Percentiles rank a stretch among this genome's conserved stretches.
These are phyloP conservation scores for Epiblema foenella DNA, from an alignment of 2,888 invertebrate genomes.

Conservation along the genomic window DNA sequence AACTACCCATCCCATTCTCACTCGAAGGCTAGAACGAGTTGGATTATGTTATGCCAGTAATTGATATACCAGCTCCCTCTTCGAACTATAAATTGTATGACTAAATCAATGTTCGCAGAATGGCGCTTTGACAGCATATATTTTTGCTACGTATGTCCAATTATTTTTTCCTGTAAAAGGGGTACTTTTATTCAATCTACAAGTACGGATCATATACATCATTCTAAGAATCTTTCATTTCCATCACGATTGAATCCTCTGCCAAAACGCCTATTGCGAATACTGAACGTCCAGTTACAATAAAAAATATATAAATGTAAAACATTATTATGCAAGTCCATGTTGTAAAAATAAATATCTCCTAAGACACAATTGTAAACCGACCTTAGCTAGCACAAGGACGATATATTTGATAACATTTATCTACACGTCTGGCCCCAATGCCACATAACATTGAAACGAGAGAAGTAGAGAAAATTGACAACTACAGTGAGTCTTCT, in stretches of 20 bases:
- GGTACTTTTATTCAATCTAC: neutral
- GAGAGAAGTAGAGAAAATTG: slow-evolving; percentile 27
- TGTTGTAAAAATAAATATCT: slow-evolving; percentile 48
- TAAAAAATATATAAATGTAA: slow-evolving; percentile 44
- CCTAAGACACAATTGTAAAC: slow-evolving; percentile 43
- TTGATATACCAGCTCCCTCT: neutral
- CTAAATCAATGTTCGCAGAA: slow-evolving; percentile 12
- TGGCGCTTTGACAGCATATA: slow-evolving; percentile 15
- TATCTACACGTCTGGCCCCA: slow-evolving; percentile 14
- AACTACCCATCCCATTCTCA: slow-evolving; percentile 3
- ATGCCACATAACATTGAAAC: slow-evolving; percentile 16
- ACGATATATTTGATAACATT: slow-evolving; percentile 25
- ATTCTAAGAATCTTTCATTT: neutral
- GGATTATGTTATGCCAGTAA: slow-evolving; percentile 5
- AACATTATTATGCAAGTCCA: slow-evolving; percentile 49
- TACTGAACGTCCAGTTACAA: slow-evolving; percentile 39
- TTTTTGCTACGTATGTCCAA: no score
- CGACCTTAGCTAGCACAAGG: slow-evolving; percentile 30
- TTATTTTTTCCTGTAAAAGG: neutral
- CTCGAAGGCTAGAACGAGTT: neutral
- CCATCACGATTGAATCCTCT: slow-evolving; percentile 1
- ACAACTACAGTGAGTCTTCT: slow-evolving; percentile 19
- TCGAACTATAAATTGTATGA: slow-evolving; percentile 9
- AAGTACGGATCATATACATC: slow-evolving; percentile 9
- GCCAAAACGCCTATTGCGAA: slow-evolving; percentile 31